These are phyloP conservation scores for Thunnus thynnus DNA, from an alignment of 2,113 vertebrate genomes.

Conservation along the genomic window DNA sequence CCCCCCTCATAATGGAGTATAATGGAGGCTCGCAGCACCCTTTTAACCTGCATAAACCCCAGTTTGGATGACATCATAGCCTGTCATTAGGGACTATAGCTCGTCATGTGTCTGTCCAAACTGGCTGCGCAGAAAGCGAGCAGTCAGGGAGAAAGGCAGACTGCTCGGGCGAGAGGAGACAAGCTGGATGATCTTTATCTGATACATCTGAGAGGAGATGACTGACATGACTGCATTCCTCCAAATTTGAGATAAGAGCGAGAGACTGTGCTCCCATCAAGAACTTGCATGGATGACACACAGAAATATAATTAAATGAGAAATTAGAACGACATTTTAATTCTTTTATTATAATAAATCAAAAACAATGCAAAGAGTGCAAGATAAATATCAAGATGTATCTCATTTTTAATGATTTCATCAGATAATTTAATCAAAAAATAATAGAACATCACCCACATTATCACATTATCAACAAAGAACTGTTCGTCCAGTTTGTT, in stretches of 20 bases:
- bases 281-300: background rate
- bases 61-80: constrained; percentile 63
- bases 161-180: constrained; percentile 39
- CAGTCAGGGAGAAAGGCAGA: background rate
- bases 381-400: background rate
- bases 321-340: no score
- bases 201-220: constrained; percentile 55
- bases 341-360: no score
- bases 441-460: no score
- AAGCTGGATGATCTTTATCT: constrained; percentile 54
- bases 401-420: no score
- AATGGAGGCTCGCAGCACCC: constrained; percentile 11
- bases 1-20: constrained; percentile 13
- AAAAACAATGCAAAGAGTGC: background rate
- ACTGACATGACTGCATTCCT: constrained; percentile 53
- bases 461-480: background rate
- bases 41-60: constrained; percentile 24
- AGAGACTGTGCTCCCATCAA: background rate
- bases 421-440: no score
- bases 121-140: constrained; percentile 19
- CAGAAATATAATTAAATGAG: background rate
- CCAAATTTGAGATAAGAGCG: constrained; percentile 42
- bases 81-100: constrained; percentile 41
- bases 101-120: constrained; percentile 30
- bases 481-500: background rate